These are phyloP conservation scores for Cyanoramphus novaezelandiae DNA, from an alignment of 2,113 vertebrate species.

Conservation along the genomic window DNA sequence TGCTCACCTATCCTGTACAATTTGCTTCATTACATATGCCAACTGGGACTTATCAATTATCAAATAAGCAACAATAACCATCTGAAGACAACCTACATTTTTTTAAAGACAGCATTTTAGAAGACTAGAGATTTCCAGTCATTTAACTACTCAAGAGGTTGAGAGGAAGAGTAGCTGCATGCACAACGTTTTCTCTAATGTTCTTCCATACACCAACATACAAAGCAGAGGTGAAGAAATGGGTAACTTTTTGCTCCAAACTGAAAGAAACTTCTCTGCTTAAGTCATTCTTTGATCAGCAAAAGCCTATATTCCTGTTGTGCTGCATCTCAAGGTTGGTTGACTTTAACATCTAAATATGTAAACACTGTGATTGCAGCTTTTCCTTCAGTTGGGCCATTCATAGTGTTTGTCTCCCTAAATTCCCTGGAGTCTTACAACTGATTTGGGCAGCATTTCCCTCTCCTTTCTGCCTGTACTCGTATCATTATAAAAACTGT, in stretches of 20 bases:
- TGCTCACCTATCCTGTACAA: not conserved
- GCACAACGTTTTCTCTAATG: not conserved
- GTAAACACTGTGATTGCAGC: not conserved
- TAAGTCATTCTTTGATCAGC: not conserved
- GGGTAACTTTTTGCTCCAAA: not conserved
- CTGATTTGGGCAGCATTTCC: not conserved
- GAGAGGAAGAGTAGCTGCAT: not conserved
- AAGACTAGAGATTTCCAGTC: not conserved
- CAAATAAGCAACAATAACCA: not conserved
- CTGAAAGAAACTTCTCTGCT: not conserved
- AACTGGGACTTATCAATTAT: not conserved
- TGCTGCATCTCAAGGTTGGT: slow-evolving; percentile 1
- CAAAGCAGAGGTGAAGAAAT: not conserved
- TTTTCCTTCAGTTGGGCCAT: not conserved
- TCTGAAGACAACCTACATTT: not conserved
- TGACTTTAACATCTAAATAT: slow-evolving; percentile 8
- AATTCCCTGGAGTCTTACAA: not conserved
- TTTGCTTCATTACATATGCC: not conserved
- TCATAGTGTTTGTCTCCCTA: not conserved
- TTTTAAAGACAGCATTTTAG: not conserved
- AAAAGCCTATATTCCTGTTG: not conserved
- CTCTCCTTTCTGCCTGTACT: not conserved
- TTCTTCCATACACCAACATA: not conserved
- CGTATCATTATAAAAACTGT: not conserved
- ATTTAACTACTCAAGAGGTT: not conserved